phyloP scores from a whole-genome alignment of 2,888 invertebrate genomes.

The Caenorhabditis virilis region DNA sequence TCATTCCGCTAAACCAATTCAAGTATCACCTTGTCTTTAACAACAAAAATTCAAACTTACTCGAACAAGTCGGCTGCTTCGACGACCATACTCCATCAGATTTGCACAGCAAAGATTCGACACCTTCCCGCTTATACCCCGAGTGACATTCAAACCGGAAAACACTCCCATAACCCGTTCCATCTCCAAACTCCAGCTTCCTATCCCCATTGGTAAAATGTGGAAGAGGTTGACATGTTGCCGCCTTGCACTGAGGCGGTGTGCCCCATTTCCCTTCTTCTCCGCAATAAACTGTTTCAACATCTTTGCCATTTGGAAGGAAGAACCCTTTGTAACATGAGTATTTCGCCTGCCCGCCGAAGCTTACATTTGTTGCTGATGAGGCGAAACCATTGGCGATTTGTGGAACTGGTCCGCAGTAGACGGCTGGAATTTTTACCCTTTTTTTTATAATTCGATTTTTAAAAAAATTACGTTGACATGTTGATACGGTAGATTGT shows the following conservation, averaged over 20 bases:
- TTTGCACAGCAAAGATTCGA: slow-evolving; percentile 83
- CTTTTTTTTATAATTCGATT: not conserved
- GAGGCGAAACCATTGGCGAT: slow-evolving; percentile 96
- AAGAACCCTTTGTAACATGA: slow-evolving; percentile 88
- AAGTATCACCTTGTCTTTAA: too few relatives aligned
- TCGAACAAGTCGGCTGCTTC: slow-evolving; percentile 87
- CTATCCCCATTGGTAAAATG: slow-evolving; percentile 64
- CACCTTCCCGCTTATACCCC: slow-evolving; percentile 69
- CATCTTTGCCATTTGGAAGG: slow-evolving; percentile 79
- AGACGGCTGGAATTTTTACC: slow-evolving; percentile 71
- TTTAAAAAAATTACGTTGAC: slow-evolving; percentile 63
- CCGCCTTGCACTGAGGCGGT: slow-evolving; percentile 65
- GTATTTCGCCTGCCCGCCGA: slow-evolving; percentile 79
- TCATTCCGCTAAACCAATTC: too few relatives aligned
- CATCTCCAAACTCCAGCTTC: slow-evolving; percentile 66
- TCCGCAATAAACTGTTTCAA: slow-evolving; percentile 65
- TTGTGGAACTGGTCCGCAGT: slow-evolving; percentile 95
- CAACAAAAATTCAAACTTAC: too few relatives aligned
- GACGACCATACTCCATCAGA: slow-evolving; percentile 91
- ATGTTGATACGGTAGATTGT: slow-evolving; percentile 58
- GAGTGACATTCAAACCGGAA: slow-evolving; percentile 65
- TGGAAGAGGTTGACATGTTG: slow-evolving; percentile 64
- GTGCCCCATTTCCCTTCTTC: slow-evolving; percentile 66
- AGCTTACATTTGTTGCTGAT: slow-evolving; percentile 92
- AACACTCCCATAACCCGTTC: slow-evolving; percentile 67